phyloP scores from a whole-genome alignment of 2,888 invertebrate genomes.

The Diploptera punctata region DNA sequence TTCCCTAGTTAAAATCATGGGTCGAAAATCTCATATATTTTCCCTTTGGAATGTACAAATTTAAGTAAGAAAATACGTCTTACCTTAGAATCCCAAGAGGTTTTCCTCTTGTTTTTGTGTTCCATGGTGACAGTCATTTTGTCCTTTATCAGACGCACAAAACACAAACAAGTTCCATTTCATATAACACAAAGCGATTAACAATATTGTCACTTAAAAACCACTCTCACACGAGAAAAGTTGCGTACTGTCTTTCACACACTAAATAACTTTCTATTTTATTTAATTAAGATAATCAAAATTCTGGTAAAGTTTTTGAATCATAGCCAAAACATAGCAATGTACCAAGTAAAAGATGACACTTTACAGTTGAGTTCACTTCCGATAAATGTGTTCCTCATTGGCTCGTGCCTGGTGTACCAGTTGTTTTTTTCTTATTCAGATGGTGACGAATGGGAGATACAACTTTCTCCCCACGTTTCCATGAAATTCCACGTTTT shows the following conservation, averaged over 20 bases:
- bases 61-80: conserved; percentile 48
- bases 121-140: conserved; percentile 59
- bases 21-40: no score
- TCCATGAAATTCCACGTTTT: no score
- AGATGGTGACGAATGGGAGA: not conserved
- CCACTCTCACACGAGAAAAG: not conserved
- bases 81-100: conserved; percentile 64
- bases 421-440: not conserved
- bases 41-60: no score
- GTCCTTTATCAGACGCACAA: not conserved
- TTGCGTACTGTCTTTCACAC: not conserved
- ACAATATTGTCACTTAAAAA: not conserved
- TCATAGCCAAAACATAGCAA: not conserved
- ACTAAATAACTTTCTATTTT: not conserved
- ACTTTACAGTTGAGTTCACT: conserved; percentile 1
- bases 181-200: not conserved
- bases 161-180: not conserved
- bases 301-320: not conserved
- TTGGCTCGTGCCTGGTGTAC: not conserved
- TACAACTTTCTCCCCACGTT: conserved; percentile 25
- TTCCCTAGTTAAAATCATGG: no score
- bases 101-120: conserved; percentile 57
- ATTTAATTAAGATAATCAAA: not conserved
- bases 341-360: not conserved
- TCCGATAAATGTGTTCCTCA: conserved; percentile 3